These are phyloP conservation scores for Platynereis dumerilii DNA, from an alignment of 2,888 invertebrate genomes.

Conservation along the genomic window DNA sequence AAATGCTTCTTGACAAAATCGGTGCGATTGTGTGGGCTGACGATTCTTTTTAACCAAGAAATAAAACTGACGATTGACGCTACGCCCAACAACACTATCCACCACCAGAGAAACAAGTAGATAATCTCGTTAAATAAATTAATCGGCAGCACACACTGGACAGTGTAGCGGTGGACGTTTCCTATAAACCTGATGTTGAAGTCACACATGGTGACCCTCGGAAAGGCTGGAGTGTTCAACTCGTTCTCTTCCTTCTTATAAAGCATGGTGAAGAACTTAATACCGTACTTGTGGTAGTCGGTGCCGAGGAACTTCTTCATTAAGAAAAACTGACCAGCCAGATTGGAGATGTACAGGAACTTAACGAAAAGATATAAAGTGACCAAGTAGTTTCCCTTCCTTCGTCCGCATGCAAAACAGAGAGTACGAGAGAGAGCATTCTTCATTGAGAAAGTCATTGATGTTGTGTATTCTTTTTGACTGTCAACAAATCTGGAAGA, in stretches of 20 bases:
- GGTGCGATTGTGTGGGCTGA: constrained; percentile 26
- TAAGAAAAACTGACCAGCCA: constrained; percentile 64
- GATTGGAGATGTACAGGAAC: constrained; percentile 62
- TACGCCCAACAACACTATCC: constrained; percentile 64
- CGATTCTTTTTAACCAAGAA: constrained; percentile 56
- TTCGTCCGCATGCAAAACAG: constrained; percentile 58
- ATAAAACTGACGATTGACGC: constrained; percentile 62
- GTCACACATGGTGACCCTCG: constrained; percentile 61
- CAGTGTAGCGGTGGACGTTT: constrained; percentile 64
- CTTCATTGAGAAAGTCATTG: constrained; percentile 58
- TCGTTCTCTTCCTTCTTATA: constrained; percentile 59
- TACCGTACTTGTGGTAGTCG: constrained; percentile 61
- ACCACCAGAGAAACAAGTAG: constrained; percentile 66
- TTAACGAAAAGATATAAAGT: constrained; percentile 64
- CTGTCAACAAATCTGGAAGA: constrained; percentile 31
- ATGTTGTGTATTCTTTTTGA: constrained; percentile 42
- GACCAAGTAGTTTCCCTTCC: constrained; percentile 64
- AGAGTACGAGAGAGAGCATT: constrained; percentile 60
- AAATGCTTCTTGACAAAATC: constrained; percentile 44
- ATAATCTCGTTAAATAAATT: constrained; percentile 49
- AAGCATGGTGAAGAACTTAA: constrained; percentile 65
- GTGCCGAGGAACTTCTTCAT: constrained; percentile 65
- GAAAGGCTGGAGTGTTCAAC: constrained; percentile 54
- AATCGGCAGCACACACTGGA: constrained; percentile 61
- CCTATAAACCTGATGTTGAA: constrained; percentile 43